These are phyloP conservation scores for Amazona finschi DNA, from an alignment of 2,797 vertebrate species.

Conservation along the genomic window DNA sequence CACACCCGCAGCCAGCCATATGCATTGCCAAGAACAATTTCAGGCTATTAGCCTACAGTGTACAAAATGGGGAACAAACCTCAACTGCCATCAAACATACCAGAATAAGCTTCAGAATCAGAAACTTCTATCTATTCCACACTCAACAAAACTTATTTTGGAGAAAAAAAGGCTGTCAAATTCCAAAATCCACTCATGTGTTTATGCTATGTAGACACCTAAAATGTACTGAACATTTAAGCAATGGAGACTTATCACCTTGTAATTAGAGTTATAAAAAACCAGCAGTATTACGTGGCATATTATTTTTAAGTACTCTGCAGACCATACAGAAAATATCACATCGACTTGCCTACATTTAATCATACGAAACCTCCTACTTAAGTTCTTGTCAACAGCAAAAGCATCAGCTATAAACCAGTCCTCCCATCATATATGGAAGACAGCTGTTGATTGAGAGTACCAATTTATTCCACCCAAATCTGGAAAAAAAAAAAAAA, in stretches of 20 bases:
- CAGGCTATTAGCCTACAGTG: neutral
- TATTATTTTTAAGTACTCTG: neutral
- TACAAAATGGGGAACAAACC: neutral
- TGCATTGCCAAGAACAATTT: neutral
- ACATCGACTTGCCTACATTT: neutral
- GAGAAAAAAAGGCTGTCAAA: neutral
- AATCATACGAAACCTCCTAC: slow-evolving; percentile 1
- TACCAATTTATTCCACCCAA: neutral
- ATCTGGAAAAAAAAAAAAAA: neutral
- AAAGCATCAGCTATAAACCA: neutral
- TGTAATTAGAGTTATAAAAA: neutral
- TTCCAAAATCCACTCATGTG: neutral
- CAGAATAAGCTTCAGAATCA: neutral
- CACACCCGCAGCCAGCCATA: neutral
- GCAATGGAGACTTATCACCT: neutral
- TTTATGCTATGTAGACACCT: neutral
- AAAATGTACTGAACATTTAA: neutral
- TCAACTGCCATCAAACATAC: neutral
- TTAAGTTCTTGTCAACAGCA: neutral
- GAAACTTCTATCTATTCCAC: neutral
- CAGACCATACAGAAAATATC: neutral
- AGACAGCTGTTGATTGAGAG: neutral
- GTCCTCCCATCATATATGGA: neutral
- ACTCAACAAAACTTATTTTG: neutral
- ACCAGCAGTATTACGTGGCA: neutral